A percentile compares a stretch with the other conserved stretches of the same genome.
Conservation (phyloP, 2,797 vertebrate species). For the Anas bahamensis region DNA sequence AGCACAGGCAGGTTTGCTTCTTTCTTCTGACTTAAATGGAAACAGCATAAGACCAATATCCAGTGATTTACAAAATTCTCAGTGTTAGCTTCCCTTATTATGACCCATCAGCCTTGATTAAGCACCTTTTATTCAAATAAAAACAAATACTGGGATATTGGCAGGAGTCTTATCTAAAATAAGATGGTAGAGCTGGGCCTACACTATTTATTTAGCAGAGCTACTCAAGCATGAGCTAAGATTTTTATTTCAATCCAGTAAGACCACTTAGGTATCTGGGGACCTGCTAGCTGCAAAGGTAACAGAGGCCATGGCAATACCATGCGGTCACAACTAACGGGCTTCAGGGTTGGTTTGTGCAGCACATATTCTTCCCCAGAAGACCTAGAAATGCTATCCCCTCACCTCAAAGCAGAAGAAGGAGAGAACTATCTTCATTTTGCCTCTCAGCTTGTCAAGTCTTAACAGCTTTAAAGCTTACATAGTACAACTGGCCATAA, state of each 20-base stretch:
- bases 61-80: neutral
- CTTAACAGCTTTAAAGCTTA: neutral
- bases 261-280: neutral
- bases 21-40: neutral
- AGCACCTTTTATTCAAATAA: neutral
- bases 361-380: neutral
- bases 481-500: neutral
- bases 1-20: neutral
- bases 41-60: neutral
- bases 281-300: neutral
- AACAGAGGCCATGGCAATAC: neutral
- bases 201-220: neutral
- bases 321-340: neutral
- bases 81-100: neutral
- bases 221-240: neutral
- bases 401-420: neutral
- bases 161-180: neutral
- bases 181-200: neutral
- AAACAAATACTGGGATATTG: neutral
- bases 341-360: neutral
- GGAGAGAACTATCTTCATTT: neutral
- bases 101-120: neutral
- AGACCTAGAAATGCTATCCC: neutral
- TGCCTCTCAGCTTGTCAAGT: neutral
- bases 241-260: neutral